Conservation (phyloP, 1,140 invertebrate species). For the Akabosia matsudoensis region DNA sequence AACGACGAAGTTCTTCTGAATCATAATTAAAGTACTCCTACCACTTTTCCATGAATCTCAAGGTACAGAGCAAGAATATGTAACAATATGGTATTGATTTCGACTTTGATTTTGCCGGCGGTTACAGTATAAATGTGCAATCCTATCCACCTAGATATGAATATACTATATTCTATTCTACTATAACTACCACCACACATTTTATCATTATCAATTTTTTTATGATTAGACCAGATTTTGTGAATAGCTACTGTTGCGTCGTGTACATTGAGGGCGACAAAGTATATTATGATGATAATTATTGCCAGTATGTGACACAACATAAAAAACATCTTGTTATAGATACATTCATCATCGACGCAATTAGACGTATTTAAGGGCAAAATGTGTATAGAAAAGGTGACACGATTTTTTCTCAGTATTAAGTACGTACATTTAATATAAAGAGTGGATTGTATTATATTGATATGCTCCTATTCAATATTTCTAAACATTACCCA, state of each 20-base stretch:
- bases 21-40: neutral
- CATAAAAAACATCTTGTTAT: neutral
- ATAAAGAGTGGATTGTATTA: too few species aligned
- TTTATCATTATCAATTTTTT: neutral
- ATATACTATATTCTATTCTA: neutral
- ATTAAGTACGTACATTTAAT: neutral
- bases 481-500: too few species aligned
- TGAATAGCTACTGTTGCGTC: neutral
- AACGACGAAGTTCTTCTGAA: neutral
- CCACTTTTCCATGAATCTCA: neutral
- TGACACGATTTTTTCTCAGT: conserved; percentile 11
- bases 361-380: neutral
- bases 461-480: too few species aligned
- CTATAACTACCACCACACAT: neutral
- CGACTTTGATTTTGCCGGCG: neutral
- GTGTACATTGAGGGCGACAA: neutral
- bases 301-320: neutral
- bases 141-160: neutral
- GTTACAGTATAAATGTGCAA: neutral
- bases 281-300: neutral
- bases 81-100: neutral
- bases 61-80: neutral
- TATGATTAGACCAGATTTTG: neutral
- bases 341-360: neutral
- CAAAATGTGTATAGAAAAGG: conserved; percentile 8